Evolutionary conservation across 2,797 vertebrate genomes (phyloP).

Genomic region (Silurus lanzhouensis): DNA sequence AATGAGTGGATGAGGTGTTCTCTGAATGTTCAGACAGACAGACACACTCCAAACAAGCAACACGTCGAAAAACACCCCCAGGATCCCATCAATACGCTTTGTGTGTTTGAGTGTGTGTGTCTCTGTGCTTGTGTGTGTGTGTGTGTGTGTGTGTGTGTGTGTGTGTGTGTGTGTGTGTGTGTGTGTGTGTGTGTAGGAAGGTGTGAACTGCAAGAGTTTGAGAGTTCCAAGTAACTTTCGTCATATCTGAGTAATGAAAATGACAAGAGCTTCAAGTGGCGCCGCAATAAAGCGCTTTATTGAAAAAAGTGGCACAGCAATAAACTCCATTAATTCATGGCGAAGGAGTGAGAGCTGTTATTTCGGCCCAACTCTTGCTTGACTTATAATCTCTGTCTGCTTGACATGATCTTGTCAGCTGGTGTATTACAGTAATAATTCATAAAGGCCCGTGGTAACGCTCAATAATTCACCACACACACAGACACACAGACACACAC

Average conservation of each 20-base stretch:
- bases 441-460: conserved; percentile 57
- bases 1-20: background rate
- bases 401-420: conserved; percentile 52
- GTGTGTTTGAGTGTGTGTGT: background rate
- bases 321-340: conserved; percentile 23
- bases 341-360: conserved; percentile 9
- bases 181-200: background rate
- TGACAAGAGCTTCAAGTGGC: conserved; percentile 1
- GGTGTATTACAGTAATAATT: conserved; percentile 60
- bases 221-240: background rate
- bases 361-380: conserved; percentile 33
- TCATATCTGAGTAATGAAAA: conserved; percentile 16
- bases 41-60: conserved; percentile 1
- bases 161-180: background rate
- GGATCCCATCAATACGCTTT: background rate
- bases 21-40: background rate
- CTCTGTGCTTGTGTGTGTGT: background rate
- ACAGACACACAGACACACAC: conserved; percentile 44
- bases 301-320: background rate
- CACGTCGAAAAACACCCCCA: conserved; percentile 12
- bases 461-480: conserved; percentile 60
- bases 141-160: conserved; percentile 4
- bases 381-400: conserved; percentile 45
- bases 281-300: background rate
- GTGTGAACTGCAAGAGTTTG: conserved; percentile 1